Percentiles rank a stretch among this genome's conserved stretches.
phyloP scores from a whole-genome alignment of 2,113 vertebrate species.

The Hymenochirus boettgeri region DNA sequence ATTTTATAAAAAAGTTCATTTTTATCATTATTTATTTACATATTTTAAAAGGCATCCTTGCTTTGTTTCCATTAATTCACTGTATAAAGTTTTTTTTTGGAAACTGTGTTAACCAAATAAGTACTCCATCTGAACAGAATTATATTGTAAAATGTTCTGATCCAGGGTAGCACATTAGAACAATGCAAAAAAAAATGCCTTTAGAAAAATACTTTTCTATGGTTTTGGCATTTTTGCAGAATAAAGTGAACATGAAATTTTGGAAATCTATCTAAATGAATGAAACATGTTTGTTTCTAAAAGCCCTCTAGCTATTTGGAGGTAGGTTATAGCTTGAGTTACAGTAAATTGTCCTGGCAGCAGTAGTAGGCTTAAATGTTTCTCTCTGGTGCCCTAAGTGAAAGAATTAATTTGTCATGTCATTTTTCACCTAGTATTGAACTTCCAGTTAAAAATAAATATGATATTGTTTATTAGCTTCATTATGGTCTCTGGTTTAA shows the following conservation, averaged over 20 bases:
- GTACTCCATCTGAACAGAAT: no score
- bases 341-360: conserved; percentile 4
- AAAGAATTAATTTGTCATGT: neutral
- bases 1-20: no score
- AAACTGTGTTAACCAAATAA: no score
- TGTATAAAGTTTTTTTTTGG: no score
- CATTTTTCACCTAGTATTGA: neutral
- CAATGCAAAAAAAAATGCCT: no score
- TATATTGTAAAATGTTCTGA: no score
- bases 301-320: neutral
- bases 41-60: no score
- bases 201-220: no score
- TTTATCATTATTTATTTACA: no score
- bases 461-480: neutral
- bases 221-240: no score
- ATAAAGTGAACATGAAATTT: neutral
- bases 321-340: neutral
- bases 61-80: no score
- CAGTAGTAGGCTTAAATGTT: neutral
- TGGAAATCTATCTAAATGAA: neutral
- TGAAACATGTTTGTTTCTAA: neutral
- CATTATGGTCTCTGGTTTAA: neutral
- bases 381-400: neutral
- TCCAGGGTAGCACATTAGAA: no score
- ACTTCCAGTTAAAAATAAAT: conserved; percentile 1